Conservation (phyloP, 2,888 invertebrate genomes). For the Drosophila diplacantha region DNA sequence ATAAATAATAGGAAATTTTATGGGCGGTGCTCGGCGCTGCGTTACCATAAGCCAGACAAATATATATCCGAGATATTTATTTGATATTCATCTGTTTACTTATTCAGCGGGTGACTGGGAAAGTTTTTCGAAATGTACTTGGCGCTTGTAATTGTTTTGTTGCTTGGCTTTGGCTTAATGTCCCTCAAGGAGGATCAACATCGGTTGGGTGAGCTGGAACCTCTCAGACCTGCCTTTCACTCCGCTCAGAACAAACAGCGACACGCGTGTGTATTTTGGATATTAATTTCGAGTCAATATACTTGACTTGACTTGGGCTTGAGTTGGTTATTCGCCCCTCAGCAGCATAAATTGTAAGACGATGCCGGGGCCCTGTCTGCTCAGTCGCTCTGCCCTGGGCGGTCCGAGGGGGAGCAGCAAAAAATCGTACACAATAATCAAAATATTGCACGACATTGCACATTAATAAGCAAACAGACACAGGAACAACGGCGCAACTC, state of each 20-base stretch:
- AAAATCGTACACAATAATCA: constrained; percentile 57
- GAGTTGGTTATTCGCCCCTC: constrained; percentile 25
- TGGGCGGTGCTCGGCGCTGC: constrained; percentile 8
- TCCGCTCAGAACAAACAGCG: constrained; percentile 40
- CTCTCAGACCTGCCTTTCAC: not conserved
- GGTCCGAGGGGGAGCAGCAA: constrained; percentile 6
- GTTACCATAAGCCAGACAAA: constrained; percentile 31
- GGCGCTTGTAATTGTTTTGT: constrained; percentile 44
- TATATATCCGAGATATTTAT: constrained; percentile 20
- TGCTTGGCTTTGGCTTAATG: constrained; percentile 36
- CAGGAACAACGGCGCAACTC: constrained; percentile 14
- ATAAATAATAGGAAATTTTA: constrained; percentile 49
- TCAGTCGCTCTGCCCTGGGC: constrained; percentile 31
- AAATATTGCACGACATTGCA: constrained; percentile 67
- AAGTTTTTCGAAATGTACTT: constrained; percentile 38
- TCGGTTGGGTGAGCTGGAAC: constrained; percentile 3
- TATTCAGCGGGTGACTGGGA: constrained; percentile 43
- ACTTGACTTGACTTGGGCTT: constrained; percentile 8
- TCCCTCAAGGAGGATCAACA: constrained; percentile 14
- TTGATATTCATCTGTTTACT: constrained; percentile 30
- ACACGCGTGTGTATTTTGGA: constrained; percentile 49
- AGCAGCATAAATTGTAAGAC: constrained; percentile 60
- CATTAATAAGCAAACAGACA: constrained; percentile 51
- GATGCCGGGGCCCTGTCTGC: constrained; percentile 44
- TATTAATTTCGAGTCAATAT: constrained; percentile 54